phyloP scores from a whole-genome alignment of 1,140 invertebrate species.

The Bradysia coprophila region DNA sequence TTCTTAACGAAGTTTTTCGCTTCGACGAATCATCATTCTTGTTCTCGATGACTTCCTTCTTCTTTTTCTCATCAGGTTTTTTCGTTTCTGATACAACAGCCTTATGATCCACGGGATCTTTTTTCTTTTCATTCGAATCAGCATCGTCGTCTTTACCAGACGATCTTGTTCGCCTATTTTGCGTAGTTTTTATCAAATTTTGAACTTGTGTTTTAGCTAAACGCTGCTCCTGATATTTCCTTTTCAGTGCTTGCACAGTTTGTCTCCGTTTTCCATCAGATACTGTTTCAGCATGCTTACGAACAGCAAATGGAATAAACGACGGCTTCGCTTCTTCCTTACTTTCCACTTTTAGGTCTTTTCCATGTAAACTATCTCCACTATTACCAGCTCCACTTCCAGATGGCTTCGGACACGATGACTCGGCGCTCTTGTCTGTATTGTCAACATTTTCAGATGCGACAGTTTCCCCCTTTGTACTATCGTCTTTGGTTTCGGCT shows the following conservation, averaged over 20 bases:
- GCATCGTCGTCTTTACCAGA: background rate
- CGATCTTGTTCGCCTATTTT: constrained; percentile 1
- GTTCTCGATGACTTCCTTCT: constrained; percentile 10
- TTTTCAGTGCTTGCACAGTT: constrained; percentile 33
- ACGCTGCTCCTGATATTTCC: constrained; percentile 44
- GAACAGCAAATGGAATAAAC: constrained; percentile 30
- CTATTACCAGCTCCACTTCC: background rate
- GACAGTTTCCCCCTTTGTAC: background rate
- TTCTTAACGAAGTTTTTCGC: too few species aligned
- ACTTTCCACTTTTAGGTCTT: constrained; percentile 3
- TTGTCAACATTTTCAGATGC: background rate
- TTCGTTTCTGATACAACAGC: constrained; percentile 8
- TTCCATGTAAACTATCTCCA: constrained; percentile 1
- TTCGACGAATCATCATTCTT: background rate
- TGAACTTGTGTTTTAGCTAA: constrained; percentile 31
- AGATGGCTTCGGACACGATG: background rate
- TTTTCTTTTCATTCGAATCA: constrained; percentile 4
- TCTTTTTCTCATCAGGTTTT: constrained; percentile 10
- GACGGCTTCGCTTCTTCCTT: constrained; percentile 5
- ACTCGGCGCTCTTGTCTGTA: background rate
- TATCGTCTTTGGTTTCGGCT: constrained; percentile 5
- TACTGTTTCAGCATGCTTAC: constrained; percentile 28
- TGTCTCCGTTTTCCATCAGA: constrained; percentile 15
- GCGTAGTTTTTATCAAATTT: constrained; percentile 1
- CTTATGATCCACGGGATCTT: constrained; percentile 1